Conservation (phyloP, 1,140 invertebrate genomes). For the Neuroterus valhalla region DNA sequence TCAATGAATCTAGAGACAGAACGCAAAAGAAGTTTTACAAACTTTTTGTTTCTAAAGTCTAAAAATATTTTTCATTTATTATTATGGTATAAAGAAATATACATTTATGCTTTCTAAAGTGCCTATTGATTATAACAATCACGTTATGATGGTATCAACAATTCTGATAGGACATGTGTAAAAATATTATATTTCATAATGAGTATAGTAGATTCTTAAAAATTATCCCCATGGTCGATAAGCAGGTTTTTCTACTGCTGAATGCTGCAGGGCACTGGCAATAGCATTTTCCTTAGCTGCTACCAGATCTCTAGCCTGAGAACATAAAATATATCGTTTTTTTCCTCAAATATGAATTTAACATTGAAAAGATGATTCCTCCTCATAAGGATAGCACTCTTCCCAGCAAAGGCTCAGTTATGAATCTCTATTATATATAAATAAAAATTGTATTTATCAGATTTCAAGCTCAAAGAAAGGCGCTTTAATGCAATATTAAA, state of each 20-base stretch:
- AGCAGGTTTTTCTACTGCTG: constrained; percentile 54
- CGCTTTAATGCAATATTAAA: constrained; percentile 22
- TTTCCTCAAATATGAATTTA: background rate
- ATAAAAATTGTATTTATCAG: too few relatives aligned
- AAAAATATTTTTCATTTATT: too few relatives aligned
- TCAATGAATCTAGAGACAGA: too few relatives aligned
- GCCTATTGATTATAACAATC: background rate
- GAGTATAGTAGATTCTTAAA: constrained; percentile 20
- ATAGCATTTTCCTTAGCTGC: constrained; percentile 71
- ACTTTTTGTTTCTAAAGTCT: too few relatives aligned
- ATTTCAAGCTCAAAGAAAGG: too few relatives aligned
- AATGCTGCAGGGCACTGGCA: constrained; percentile 64
- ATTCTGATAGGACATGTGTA: background rate
- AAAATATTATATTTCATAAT: background rate
- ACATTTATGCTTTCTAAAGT: background rate
- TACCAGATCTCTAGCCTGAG: constrained; percentile 66
- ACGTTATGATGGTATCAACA: background rate
- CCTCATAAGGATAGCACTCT: too few relatives aligned
- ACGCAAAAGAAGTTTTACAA: too few relatives aligned
- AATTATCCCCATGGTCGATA: constrained; percentile 65
- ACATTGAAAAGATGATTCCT: too few relatives aligned
- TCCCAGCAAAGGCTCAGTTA: too few relatives aligned
- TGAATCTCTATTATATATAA: too few relatives aligned
- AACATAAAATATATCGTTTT: constrained; percentile 50
- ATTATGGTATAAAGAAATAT: too few relatives aligned